Evolutionary conservation across 2,888 invertebrate genomes (phyloP).

Genomic region (Tenthredo notha): DNA sequence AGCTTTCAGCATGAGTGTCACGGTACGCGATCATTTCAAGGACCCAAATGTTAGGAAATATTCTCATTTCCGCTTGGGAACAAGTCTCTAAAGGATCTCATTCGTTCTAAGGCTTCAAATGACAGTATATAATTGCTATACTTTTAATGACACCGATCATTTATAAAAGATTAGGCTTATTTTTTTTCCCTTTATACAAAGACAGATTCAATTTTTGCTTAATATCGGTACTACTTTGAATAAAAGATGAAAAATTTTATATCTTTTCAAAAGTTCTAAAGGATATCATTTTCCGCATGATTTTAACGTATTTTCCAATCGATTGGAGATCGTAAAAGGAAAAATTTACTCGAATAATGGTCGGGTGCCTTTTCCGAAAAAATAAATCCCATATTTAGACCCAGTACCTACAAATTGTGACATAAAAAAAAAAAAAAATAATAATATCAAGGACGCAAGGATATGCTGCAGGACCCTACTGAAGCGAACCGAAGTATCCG

Average conservation of each 20-base stretch:
- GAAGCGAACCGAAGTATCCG: background rate
- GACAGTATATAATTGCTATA: background rate
- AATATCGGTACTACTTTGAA: background rate
- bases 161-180: background rate
- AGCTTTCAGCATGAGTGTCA: background rate
- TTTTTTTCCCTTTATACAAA: background rate
- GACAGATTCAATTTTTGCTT: background rate
- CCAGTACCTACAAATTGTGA: background rate
- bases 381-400: background rate
- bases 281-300: background rate
- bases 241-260: background rate
- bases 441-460: background rate
- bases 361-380: background rate
- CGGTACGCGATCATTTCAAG: background rate
- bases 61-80: conserved; percentile 30
- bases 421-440: background rate
- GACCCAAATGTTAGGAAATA: conserved; percentile 16
- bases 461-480: background rate
- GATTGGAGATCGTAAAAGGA: background rate
- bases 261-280: background rate
- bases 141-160: background rate
- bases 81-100: conserved; percentile 6
- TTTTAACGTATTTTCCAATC: background rate
- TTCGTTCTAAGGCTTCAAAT: background rate
- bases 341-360: background rate